Base-by-base conservation (phyloP, 1,140 invertebrate species). In the Paraescarpia echinospica region DNA sequence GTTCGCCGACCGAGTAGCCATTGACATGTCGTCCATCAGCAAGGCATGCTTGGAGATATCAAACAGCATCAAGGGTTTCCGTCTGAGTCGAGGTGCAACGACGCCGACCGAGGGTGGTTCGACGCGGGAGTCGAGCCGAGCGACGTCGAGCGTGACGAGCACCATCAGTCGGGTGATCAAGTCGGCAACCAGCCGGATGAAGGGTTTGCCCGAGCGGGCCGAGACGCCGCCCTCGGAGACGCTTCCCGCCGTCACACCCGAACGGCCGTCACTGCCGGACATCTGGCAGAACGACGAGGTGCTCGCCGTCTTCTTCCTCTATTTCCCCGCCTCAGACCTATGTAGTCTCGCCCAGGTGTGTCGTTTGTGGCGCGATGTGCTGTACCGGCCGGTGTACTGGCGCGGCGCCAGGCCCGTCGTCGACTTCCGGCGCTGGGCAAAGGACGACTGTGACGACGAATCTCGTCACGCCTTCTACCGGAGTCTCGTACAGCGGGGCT, bases 201-300 rank as follows among this genome's bases (percentile, higher is more conserved):
- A 92, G 77, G 93, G 92, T 4, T 89, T 93, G 35, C 94, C 34
- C 89, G 94, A 91, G 92, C 94, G 92, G 93, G 94, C 93, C 89
- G 93, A 33, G 12, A 93, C 93, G 59, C 94, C 93, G 33, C 93
- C 94, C 92, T 95, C 94, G 93, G 94, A 93, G 91, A 93, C 92
- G 33, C 93, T 93, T 34, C 94, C 94, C 91, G 93, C n/a, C 90
- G 94, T 92, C 14, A 59, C 89, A 91, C 33, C 77, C 41, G 88
- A 77, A 14, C 51, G 33, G 88, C 33, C 33, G 33, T 88, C 48
- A 4, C 33, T 92, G 92, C 33, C 97, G 97, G 33, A 98, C 94
- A 96, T 99, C 93, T 97, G 98, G 94, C 96, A 97, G 93, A 98
- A 99, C 94, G 98, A 98, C 93, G 96, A 97, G 93, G 99, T 99